These are phyloP conservation scores for Reticulitermes lucifugus DNA, from an alignment of 2,888 invertebrate species.

Conservation along the genomic window DNA sequence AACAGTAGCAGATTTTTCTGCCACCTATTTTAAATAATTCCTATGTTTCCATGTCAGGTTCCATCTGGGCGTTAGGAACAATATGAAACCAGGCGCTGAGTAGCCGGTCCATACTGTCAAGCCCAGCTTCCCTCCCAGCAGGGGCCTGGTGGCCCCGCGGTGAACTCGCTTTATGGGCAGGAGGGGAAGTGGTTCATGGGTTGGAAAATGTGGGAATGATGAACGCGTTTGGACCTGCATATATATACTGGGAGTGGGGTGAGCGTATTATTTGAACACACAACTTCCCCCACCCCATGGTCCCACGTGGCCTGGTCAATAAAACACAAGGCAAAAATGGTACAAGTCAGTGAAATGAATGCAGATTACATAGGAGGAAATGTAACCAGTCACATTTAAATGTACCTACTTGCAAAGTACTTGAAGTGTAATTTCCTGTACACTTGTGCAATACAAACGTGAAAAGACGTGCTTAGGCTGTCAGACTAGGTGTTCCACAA, in stretches of 20 bases:
- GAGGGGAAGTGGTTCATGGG: background rate
- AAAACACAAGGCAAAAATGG: background rate
- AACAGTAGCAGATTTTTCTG: background rate
- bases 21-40: slow-evolving; percentile 6
- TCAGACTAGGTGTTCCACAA: too few species aligned
- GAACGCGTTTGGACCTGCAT: background rate
- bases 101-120: background rate
- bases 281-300: too few species aligned
- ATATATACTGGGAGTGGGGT: background rate
- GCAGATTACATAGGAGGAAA: too few species aligned
- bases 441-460: too few species aligned
- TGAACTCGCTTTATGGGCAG: background rate
- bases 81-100: slow-evolving; percentile 1
- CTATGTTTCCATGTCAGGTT: slow-evolving; percentile 1
- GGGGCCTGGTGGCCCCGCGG: background rate
- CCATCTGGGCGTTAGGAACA: slow-evolving; percentile 1
- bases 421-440: too few species aligned
- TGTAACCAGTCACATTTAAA: too few species aligned
- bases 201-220: slow-evolving; percentile 16
- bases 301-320: background rate
- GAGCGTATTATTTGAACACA: background rate
- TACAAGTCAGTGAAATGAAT: too few species aligned
- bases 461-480: too few species aligned
- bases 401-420: too few species aligned
- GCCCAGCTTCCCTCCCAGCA: background rate